Base-by-base conservation (phyloP, 2,888 invertebrate species). In the Dolichopus griseipennis region DNA sequence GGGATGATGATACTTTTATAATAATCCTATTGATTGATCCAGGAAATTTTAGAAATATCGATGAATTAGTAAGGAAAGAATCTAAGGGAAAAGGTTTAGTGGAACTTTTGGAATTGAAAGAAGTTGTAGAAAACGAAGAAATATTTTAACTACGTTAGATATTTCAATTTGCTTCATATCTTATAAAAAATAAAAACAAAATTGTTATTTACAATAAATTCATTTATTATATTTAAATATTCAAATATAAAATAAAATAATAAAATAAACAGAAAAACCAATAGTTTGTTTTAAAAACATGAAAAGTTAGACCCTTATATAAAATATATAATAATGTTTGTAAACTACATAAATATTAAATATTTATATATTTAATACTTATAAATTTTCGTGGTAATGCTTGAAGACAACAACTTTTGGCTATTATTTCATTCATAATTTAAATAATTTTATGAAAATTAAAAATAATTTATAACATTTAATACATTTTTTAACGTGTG, bases 81-180 rank as follows among this genome's bases (percentile, higher is more conserved):
- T 93, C 94, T 0, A 94, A 92, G 80, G 93, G 94, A 15, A 85
- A 86, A 73, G 95, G 94, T n/a, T 85, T 89, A 67, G 83, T 97
- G 76, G 97, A 98, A 83, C 85, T 98, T 66, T 80, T 98, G 3
- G 93, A 91, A 78, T 85, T 97, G 69, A 97, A 97, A 79, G 96
- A 97, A 84, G 89, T 96, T 76, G 87, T 89, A 12, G 92, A 94
- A 81, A 93, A 90, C 33, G 95, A 95, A 76, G 93, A 95, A 82
- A 79, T 88, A 66, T 83, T 91, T 65, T 72, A 62, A 68, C 27
- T 21, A 27, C 18, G 6, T 52, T 52, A 10, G 37, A 10, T 15
- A 52, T 52, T 52, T n/a, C n/a, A n/a, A n/a, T n/a, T n/a, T n/a
- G n/a, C n/a, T 12, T 52, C 6, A 52, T 18, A n/a, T 12, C 18